Evolutionary conservation across 2,113 vertebrate species (phyloP).

Genomic region (Vicugna pacos): DNA sequence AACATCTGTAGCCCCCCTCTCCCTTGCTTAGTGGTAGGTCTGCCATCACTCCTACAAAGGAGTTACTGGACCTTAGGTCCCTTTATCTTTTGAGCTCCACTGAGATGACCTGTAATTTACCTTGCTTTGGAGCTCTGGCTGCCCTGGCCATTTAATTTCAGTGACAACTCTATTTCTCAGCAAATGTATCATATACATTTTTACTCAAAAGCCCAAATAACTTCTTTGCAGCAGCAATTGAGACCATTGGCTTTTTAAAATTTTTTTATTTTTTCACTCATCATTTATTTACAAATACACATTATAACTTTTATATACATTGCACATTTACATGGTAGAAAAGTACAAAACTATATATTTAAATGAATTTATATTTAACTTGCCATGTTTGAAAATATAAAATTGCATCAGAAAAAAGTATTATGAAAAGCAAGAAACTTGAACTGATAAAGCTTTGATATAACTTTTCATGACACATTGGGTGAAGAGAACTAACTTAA

Average conservation of each 20-base stretch:
- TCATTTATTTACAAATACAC: constrained; percentile 99
- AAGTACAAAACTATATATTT: constrained; percentile 99
- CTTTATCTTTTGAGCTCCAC: not conserved
- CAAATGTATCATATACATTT: not conserved
- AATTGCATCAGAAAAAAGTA: constrained; percentile 93
- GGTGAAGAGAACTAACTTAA: constrained; percentile 78
- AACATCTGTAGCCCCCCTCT: not conserved
- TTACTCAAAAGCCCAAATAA: not conserved
- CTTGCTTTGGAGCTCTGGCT: not conserved
- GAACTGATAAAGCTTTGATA: constrained; percentile 93
- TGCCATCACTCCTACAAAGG: not conserved
- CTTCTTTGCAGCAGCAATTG: not conserved
- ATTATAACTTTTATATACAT: constrained; percentile 99
- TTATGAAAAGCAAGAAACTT: constrained; percentile 93
- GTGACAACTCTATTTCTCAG: not conserved
- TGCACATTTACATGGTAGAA: constrained; percentile 99
- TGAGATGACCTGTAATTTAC: not conserved
- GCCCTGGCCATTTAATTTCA: not conserved
- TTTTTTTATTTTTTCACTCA: constrained; percentile 94
- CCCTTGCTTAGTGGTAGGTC: not conserved
- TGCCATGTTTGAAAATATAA: constrained; percentile 97
- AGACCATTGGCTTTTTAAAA: constrained; percentile 86
- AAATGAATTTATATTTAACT: constrained; percentile 99
- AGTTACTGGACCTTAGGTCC: not conserved
- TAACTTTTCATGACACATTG: constrained; percentile 87